Evolutionary conservation across 2,888 invertebrate genomes (phyloP).

Genomic region (Oscheius sp.): DNA sequence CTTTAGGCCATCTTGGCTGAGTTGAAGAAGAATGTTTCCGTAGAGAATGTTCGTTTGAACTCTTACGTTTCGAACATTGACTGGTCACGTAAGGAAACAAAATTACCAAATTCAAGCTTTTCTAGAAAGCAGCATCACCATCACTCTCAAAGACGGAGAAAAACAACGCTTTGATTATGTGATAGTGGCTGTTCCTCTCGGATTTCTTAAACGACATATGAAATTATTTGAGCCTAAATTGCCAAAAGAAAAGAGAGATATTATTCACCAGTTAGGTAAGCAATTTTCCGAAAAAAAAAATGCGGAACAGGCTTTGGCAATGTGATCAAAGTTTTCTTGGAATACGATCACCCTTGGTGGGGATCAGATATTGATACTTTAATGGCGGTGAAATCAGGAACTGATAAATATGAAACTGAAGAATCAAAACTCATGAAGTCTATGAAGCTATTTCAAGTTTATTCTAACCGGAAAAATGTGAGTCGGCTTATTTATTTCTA

Average conservation of each 20-base stretch:
- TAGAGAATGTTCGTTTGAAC: conserved; percentile 41
- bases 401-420: background rate
- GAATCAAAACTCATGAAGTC: background rate
- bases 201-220: conserved; percentile 47
- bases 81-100: conserved; percentile 13
- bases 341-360: conserved; percentile 59
- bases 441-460: conserved; percentile 5
- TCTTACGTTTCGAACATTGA: conserved; percentile 42
- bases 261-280: conserved; percentile 51
- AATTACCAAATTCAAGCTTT: background rate
- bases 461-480: background rate
- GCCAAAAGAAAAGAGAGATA: conserved; percentile 39
- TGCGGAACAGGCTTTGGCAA: conserved; percentile 47
- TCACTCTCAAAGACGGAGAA: background rate
- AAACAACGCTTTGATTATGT: conserved; percentile 31
- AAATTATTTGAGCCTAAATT: conserved; percentile 52
- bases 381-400: background rate
- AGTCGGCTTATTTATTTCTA: too few relatives aligned
- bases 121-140: conserved; percentile 1
- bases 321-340: conserved; percentile 57
- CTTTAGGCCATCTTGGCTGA: conserved; percentile 45
- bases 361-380: conserved; percentile 12
- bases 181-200: conserved; percentile 59
- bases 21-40: conserved; percentile 35
- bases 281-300: background rate